These are phyloP conservation scores for Papilio polyxenes DNA, from an alignment of 1,140 invertebrate genomes.

Conservation along the genomic window DNA sequence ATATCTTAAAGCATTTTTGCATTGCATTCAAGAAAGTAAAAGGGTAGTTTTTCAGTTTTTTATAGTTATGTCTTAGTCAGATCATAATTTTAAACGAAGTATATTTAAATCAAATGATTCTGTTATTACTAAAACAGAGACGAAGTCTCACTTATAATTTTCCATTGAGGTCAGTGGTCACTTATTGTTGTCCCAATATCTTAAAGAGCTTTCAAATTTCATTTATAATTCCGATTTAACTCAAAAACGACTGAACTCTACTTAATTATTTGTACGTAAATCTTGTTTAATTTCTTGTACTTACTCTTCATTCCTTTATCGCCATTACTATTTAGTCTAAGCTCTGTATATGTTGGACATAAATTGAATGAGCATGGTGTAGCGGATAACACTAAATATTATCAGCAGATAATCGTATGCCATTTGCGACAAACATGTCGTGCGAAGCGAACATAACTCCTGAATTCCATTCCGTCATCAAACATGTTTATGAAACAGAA, in stretches of 20 bases:
- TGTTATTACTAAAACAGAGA: neutral
- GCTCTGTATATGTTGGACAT: neutral
- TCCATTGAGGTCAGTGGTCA: neutral
- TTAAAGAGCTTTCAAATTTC: no score
- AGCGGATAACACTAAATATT: neutral
- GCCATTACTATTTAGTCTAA: no score
- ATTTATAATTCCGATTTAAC: no score
- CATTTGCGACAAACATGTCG: neutral
- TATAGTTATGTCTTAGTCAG: neutral
- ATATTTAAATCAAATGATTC: neutral
- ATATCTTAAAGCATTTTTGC: slow-evolving; percentile 11
- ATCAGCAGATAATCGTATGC: neutral
- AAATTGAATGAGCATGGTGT: neutral
- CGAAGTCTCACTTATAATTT: neutral
- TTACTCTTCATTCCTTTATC: no score
- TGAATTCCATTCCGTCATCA: slow-evolving; percentile 26
- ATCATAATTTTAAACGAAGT: neutral
- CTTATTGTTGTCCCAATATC: no score
- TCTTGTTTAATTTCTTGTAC: no score
- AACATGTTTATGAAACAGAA: slow-evolving; percentile 37
- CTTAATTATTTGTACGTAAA: no score
- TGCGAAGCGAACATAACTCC: neutral
- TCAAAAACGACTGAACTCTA: no score
- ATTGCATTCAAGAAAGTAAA: neutral
- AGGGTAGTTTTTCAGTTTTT: neutral